Percentiles rank a stretch among this genome's conserved stretches.
These are phyloP conservation scores for Electrona antarctica DNA, from an alignment of 2,113 vertebrate species.

Conservation along the genomic window DNA sequence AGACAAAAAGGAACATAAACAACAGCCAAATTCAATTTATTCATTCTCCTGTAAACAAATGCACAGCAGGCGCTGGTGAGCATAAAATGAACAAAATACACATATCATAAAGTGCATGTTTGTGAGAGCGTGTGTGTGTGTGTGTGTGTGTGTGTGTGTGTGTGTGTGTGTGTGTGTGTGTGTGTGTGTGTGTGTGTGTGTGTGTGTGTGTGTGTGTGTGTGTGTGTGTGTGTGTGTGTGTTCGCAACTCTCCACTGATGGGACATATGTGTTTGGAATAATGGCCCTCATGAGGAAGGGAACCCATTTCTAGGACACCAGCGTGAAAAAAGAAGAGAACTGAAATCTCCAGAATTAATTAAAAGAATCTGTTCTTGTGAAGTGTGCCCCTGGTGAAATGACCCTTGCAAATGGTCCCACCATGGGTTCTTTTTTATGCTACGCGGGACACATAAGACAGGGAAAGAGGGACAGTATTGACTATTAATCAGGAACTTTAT, in stretches of 20 bases:
- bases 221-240: conserved; percentile 18
- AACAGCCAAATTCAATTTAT: conserved; percentile 48
- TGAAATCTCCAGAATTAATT: conserved; percentile 62
- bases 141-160: conserved; percentile 17
- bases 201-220: conserved; percentile 1
- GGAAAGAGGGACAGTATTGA: conserved; percentile 14
- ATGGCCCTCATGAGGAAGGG: conserved; percentile 29
- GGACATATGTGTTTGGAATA: not conserved
- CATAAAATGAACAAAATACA: conserved; percentile 35
- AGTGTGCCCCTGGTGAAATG: conserved; percentile 48
- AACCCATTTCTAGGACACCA: conserved; percentile 33
- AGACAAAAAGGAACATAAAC: conserved; percentile 49
- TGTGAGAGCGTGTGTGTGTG: conserved; percentile 17
- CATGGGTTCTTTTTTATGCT: conserved; percentile 34
- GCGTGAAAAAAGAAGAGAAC: conserved; percentile 38
- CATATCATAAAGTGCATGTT: conserved; percentile 21
- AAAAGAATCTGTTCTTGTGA: conserved; percentile 53
- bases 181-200: conserved; percentile 18
- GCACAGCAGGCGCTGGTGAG: conserved; percentile 40
- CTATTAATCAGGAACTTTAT: conserved; percentile 39
- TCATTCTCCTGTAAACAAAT: conserved; percentile 37
- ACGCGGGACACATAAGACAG: conserved; percentile 47
- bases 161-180: conserved; percentile 17
- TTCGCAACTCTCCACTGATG: conserved; percentile 19
- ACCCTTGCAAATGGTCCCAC: conserved; percentile 44